Conservation (phyloP, 2,797 vertebrate genomes). For the Microhierax caerulescens region DNA sequence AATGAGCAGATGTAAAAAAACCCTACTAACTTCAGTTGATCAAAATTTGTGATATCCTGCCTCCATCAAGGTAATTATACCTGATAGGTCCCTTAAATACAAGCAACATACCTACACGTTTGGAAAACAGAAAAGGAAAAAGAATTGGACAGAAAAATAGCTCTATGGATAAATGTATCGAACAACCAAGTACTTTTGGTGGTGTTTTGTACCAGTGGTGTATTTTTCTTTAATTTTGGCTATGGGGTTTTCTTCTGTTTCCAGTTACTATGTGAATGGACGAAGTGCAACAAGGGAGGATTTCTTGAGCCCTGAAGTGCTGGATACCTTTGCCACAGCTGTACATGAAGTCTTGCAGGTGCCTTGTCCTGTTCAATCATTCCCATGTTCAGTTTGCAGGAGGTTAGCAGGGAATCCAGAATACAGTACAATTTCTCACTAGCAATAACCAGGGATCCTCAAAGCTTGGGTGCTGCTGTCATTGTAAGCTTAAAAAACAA, state of each 20-base stretch:
- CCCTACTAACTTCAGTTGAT: not conserved
- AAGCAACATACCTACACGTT: not conserved
- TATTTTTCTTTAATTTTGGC: not conserved
- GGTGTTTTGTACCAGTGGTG: not conserved
- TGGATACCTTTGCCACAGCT: conserved; percentile 83
- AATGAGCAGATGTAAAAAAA: not conserved
- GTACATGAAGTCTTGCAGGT: conserved; percentile 83
- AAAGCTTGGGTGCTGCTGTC: not conserved
- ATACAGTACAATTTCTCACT: not conserved
- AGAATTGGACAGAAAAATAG: not conserved
- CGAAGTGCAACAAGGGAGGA: conserved; percentile 84
- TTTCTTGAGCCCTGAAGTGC: conserved; percentile 86
- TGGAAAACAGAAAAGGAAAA: not conserved
- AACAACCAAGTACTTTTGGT: not conserved
- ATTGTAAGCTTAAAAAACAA: not conserved
- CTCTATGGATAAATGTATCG: not conserved
- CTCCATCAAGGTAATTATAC: not conserved
- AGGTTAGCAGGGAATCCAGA: not conserved
- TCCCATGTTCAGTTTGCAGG: not conserved
- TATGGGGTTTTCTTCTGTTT: not conserved
- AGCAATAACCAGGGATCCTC: not conserved
- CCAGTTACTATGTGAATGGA: conserved; percentile 93
- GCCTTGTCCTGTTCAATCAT: not conserved
- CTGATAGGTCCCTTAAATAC: not conserved
- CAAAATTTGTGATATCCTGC: not conserved